Percentiles rank a stretch among this genome's conserved stretches.
Evolutionary conservation across 1,140 invertebrate genomes (phyloP).

Genomic region (Drosophila insularis): DNA sequence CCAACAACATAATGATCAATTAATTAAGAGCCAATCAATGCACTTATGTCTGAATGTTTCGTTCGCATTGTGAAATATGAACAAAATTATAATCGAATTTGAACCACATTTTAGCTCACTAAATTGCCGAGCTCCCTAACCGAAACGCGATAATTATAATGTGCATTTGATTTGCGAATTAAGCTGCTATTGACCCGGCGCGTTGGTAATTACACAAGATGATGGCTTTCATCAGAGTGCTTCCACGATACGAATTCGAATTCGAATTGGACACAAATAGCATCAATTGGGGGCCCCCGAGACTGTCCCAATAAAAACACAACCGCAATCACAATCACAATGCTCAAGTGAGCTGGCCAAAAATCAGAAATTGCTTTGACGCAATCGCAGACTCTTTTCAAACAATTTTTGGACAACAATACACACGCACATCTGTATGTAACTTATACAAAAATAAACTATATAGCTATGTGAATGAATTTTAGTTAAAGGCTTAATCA

Average conservation of each 20-base stretch:
- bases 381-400: slow-evolving; percentile 33
- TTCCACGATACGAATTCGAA: slow-evolving; percentile 7
- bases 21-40: slow-evolving; percentile 10
- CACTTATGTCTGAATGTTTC: slow-evolving; percentile 4
- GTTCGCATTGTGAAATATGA: slow-evolving; percentile 10
- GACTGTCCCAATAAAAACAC: slow-evolving; percentile 37
- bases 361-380: slow-evolving; percentile 23
- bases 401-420: background rate
- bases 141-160: slow-evolving; percentile 52
- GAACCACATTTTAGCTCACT: slow-evolving; percentile 14
- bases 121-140: background rate
- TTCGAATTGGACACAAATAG: background rate
- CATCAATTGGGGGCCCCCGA: background rate
- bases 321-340: slow-evolving; percentile 36
- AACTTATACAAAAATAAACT: too few species aligned
- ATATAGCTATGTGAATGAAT: too few species aligned
- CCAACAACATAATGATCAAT: slow-evolving; percentile 12
- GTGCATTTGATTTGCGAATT: slow-evolving; percentile 61
- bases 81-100: slow-evolving; percentile 19
- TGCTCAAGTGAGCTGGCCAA: slow-evolving; percentile 19
- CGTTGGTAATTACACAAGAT: slow-evolving; percentile 47
- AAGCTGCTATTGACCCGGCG: slow-evolving; percentile 46
- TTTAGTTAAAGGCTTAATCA: too few species aligned
- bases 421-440: background rate
- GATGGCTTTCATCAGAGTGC: slow-evolving; percentile 20